phyloP scores from a whole-genome alignment of 2,888 invertebrate genomes.

The Drosophila melanosoma region DNA sequence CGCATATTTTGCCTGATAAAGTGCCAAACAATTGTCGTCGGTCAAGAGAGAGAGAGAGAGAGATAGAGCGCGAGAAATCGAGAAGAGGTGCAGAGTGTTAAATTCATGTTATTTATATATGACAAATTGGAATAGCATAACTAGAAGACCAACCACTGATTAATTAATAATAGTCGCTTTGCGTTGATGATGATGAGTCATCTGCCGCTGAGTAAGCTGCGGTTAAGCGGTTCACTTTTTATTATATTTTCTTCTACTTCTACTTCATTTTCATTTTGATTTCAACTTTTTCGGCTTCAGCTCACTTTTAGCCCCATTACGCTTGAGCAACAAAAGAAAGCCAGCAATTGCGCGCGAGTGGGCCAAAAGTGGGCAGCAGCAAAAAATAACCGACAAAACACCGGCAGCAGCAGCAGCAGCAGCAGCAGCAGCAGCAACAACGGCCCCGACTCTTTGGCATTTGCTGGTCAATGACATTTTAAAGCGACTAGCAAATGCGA shows the following conservation, averaged over 20 bases:
- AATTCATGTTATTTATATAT: slow-evolving; percentile 43
- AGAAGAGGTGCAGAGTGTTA: slow-evolving; percentile 7
- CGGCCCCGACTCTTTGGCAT: slow-evolving; percentile 69
- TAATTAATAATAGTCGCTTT: slow-evolving; percentile 41
- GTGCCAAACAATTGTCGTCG: slow-evolving; percentile 45
- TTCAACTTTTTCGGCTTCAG: slow-evolving; percentile 70
- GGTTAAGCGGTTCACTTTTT: slow-evolving; percentile 55
- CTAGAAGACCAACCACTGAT: slow-evolving; percentile 36
- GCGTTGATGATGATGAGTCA: slow-evolving; percentile 54
- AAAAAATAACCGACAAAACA: slow-evolving; percentile 50
- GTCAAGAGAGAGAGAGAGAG: slow-evolving; percentile 1
- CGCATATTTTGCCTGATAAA: slow-evolving; percentile 56
- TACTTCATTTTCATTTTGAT: slow-evolving; percentile 53
- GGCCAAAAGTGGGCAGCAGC: slow-evolving; percentile 73
- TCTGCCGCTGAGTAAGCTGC: slow-evolving; percentile 53
- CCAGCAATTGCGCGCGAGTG: slow-evolving; percentile 74
- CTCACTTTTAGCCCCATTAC: slow-evolving; percentile 80
- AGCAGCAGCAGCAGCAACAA: slow-evolving; percentile 23
- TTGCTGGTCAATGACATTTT: slow-evolving; percentile 82
- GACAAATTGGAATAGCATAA: slow-evolving; percentile 53
- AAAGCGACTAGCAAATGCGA: slow-evolving; percentile 49
- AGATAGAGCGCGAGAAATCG: neutral
- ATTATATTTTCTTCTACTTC: slow-evolving; percentile 18
- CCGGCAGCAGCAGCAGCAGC: slow-evolving; percentile 41
- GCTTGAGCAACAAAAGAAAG: slow-evolving; percentile 80